A percentile compares a stretch with the other conserved stretches of the same genome.
Conservation (phyloP, 2,797 vertebrate genomes). For the Artibeus jamaicensis region DNA sequence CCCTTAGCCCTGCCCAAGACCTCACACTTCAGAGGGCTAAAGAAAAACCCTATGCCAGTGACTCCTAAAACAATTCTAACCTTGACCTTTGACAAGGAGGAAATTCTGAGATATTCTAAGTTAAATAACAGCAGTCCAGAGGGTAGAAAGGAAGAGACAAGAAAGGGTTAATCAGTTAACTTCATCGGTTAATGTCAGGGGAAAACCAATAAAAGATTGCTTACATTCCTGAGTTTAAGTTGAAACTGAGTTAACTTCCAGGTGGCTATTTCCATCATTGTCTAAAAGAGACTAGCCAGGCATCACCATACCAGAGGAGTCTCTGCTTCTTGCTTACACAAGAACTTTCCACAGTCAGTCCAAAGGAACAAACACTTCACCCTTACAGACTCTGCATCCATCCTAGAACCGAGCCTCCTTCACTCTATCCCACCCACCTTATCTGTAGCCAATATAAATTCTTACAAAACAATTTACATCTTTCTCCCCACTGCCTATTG, state of each 20-base stretch:
- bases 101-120: neutral
- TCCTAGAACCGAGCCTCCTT: neutral
- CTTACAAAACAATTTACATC: neutral
- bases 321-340: neutral
- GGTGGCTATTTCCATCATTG: neutral
- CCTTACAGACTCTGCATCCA: neutral
- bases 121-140: neutral
- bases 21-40: neutral
- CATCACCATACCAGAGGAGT: neutral
- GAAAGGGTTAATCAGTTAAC: neutral
- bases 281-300: neutral
- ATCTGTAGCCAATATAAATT: neutral
- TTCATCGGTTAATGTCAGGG: neutral
- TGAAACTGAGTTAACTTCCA: neutral
- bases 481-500: neutral
- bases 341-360: neutral
- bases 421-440: neutral
- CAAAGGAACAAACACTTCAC: neutral
- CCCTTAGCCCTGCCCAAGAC: neutral
- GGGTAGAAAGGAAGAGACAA: neutral
- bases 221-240: neutral
- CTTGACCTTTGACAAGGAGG: neutral
- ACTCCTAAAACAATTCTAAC: constrained; percentile 1
- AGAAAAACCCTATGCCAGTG: neutral
- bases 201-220: neutral